A percentile compares a stretch with the other conserved stretches of the same genome.
Conservation (phyloP, 2,113 vertebrate genomes). For the Seriola rivoliana region DNA sequence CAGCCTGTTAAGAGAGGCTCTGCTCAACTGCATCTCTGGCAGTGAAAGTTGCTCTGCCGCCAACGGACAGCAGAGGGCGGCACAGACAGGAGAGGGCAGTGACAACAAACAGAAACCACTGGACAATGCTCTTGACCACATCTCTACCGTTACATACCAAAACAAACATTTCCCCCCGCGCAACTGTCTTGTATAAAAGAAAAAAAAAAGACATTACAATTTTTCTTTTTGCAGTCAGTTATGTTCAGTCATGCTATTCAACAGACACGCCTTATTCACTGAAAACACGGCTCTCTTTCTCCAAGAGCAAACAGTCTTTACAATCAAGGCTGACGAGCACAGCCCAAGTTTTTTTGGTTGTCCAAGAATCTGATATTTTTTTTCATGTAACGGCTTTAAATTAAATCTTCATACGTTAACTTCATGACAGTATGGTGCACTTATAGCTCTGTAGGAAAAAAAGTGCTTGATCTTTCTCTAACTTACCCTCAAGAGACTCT, state of each 20-base stretch:
- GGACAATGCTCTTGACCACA: constrained; percentile 26
- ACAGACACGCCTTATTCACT: constrained; percentile 59
- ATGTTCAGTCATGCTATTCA: constrained; percentile 67
- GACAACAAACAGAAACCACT: constrained; percentile 51
- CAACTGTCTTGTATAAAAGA: constrained; percentile 46
- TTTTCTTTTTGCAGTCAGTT: constrained; percentile 53
- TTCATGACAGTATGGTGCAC: constrained; percentile 55
- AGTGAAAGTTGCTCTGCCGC: constrained; percentile 59
- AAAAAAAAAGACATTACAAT: constrained; percentile 41
- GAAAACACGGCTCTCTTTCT: constrained; percentile 52
- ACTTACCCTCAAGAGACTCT: constrained; percentile 12
- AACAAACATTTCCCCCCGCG: constrained; percentile 4
- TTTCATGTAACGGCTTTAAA: constrained; percentile 6
- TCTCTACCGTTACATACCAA: constrained; percentile 37
- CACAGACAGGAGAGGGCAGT: constrained; percentile 57
- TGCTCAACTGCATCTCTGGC: constrained; percentile 60
- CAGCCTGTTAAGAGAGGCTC: constrained; percentile 37
- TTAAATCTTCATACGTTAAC: constrained; percentile 22
- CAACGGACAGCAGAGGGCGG: constrained; percentile 50
- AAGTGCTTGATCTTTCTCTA: constrained; percentile 57
- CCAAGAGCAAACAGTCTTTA: constrained; percentile 74
- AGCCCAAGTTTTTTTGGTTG: constrained; percentile 79
- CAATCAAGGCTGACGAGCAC: constrained; percentile 77
- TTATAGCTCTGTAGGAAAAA: constrained; percentile 56
- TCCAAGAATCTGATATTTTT: constrained; percentile 49